These are phyloP conservation scores for Odontocerum albicorne DNA, from an alignment of 2,888 invertebrate species.

Conservation along the genomic window DNA sequence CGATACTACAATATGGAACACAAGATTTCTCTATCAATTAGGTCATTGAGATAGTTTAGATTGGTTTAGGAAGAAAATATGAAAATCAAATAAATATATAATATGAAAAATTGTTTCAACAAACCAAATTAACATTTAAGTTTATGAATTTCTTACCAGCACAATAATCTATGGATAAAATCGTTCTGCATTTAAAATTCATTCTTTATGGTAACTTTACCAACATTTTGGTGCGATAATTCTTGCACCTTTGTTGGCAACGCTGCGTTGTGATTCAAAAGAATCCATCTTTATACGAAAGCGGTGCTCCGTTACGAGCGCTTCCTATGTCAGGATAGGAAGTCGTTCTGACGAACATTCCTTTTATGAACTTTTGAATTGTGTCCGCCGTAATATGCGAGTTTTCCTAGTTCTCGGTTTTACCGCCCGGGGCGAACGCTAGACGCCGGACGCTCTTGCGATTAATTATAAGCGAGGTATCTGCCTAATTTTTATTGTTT, in stretches of 20 bases:
- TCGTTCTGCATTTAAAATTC: too few relatives aligned
- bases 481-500: slow-evolving; percentile 18
- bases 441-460: slow-evolving; percentile 20
- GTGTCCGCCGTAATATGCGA: slow-evolving; percentile 13
- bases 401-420: slow-evolving; percentile 13
- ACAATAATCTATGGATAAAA: too few relatives aligned
- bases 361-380: slow-evolving; percentile 28
- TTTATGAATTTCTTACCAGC: too few relatives aligned
- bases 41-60: too few relatives aligned
- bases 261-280: slow-evolving; percentile 13
- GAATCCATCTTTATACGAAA: slow-evolving; percentile 20
- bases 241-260: slow-evolving; percentile 7
- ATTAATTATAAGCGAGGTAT: slow-evolving; percentile 19
- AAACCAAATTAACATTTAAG: too few relatives aligned
- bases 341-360: slow-evolving; percentile 22
- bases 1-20: too few relatives aligned
- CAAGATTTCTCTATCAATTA: too few relatives aligned
- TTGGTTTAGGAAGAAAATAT: too few relatives aligned
- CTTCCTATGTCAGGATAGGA: slow-evolving; percentile 10
- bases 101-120: too few relatives aligned
- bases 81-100: too few relatives aligned
- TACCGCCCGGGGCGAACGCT: slow-evolving; percentile 3
- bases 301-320: slow-evolving; percentile 12
- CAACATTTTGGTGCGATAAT: too few relatives aligned
- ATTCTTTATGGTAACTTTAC: too few relatives aligned